A percentile compares a stretch with the other conserved stretches of the same genome.
These are phyloP conservation scores for Drosophila subquinaria DNA, from an alignment of 2,888 invertebrate species.

Conservation along the genomic window DNA sequence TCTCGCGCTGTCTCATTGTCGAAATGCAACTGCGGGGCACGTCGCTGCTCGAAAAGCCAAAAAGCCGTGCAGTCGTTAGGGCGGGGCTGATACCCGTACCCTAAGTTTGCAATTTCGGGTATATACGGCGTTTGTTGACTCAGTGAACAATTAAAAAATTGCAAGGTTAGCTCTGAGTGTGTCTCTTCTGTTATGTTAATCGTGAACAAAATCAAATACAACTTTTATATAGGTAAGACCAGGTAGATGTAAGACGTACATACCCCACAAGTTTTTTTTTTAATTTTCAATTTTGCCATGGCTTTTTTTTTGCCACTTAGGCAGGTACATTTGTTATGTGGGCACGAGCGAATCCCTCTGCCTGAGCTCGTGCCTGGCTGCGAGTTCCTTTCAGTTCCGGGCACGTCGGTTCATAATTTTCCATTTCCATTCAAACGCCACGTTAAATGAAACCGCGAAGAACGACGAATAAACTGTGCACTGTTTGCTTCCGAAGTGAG, in stretches of 20 bases:
- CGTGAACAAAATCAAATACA: no score
- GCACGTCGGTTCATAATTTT: conserved; percentile 78
- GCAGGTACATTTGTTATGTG: conserved; percentile 79
- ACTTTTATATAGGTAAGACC: neutral
- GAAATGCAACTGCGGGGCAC: conserved; percentile 66
- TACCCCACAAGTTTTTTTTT: conserved; percentile 10
- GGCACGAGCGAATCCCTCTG: conserved; percentile 44
- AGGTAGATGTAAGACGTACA: conserved; percentile 2
- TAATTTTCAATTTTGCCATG: conserved; percentile 61
- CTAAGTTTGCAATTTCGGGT: neutral
- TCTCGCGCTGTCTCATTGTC: conserved; percentile 73
- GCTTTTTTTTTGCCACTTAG: conserved; percentile 70
- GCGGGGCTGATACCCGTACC: conserved; percentile 34
- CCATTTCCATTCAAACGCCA: conserved; percentile 71
- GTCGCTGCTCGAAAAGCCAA: conserved; percentile 40
- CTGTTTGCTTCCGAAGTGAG: conserved; percentile 14
- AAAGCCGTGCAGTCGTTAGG: conserved; percentile 63
- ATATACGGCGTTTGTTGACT: neutral
- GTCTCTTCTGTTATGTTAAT: neutral
- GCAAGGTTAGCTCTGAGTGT: neutral
- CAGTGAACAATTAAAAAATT: neutral
- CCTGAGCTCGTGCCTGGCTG: conserved; percentile 12
- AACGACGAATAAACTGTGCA: conserved; percentile 68
- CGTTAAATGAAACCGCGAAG: conserved; percentile 64
- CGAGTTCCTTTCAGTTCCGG: conserved; percentile 57